Evolutionary conservation across 30 jellyfish, hydroid and myxozoan species (phyloP).

Genomic region (Hydractinia echinata): DNA sequence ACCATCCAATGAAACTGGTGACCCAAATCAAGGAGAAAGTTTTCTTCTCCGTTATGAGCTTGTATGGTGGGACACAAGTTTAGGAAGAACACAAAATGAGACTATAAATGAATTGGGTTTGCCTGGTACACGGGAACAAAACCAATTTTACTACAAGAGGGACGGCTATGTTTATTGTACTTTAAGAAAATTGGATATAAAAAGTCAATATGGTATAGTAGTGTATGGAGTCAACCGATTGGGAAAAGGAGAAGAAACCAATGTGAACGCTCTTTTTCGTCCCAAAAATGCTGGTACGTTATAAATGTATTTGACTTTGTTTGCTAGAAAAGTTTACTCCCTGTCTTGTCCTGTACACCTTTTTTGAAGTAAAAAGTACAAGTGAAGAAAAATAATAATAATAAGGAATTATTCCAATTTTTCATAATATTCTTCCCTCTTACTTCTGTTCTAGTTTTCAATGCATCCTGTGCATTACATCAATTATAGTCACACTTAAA

Average conservation of each 20-base stretch:
- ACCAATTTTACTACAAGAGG: neutral
- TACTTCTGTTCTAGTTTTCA: too few relatives aligned
- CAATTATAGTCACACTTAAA: too few relatives aligned
- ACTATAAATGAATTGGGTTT: neutral
- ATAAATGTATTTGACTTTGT: too few relatives aligned
- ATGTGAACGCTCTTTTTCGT: neutral
- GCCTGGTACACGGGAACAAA: neutral
- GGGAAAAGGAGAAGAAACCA: neutral
- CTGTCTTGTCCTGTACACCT: too few relatives aligned
- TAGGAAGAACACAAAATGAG: neutral
- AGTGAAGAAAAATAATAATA: too few relatives aligned
- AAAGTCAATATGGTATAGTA: neutral
- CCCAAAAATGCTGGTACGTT: neutral
- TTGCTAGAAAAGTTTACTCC: too few relatives aligned
- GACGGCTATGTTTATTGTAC: neutral
- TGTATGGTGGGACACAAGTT: neutral
- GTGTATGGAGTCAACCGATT: slow-evolving; percentile 16
- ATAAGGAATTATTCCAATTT: too few relatives aligned
- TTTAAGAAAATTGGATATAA: neutral
- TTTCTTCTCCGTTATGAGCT: neutral
- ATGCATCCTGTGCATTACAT: too few relatives aligned
- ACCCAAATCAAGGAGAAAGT: neutral
- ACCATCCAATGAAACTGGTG: slow-evolving; percentile 15
- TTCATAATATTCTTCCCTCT: too few relatives aligned
- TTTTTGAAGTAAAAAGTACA: too few relatives aligned